A percentile compares a stretch with the other conserved stretches of the same genome.
Conservation (phyloP, 1,140 invertebrate genomes). For the Papilio polyxenes region DNA sequence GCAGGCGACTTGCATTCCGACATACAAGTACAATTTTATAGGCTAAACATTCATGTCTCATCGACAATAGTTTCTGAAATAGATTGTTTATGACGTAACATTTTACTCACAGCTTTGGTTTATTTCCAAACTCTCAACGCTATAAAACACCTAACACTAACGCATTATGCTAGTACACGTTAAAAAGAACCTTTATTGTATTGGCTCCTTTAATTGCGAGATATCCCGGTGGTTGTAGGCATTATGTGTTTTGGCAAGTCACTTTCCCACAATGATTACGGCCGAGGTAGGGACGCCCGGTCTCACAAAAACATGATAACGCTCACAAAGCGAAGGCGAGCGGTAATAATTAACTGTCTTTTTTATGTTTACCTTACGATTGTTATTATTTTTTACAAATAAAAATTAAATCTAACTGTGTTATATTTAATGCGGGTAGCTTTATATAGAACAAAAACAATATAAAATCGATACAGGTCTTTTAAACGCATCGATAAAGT, state of each 20-base stretch:
- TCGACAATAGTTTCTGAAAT: slow-evolving; percentile 35
- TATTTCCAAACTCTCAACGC: slow-evolving; percentile 21
- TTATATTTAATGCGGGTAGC: too few relatives aligned
- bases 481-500: slow-evolving; percentile 24
- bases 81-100: slow-evolving; percentile 35
- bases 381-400: not conserved
- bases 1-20: slow-evolving; percentile 48
- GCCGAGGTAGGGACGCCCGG: slow-evolving; percentile 48
- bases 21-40: slow-evolving; percentile 76
- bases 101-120: slow-evolving; percentile 6
- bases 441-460: not conserved
- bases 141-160: slow-evolving; percentile 26
- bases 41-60: slow-evolving; percentile 47
- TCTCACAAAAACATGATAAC: slow-evolving; percentile 55
- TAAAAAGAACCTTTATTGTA: slow-evolving; percentile 21
- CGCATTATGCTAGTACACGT: not conserved
- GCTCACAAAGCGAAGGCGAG: slow-evolving; percentile 44
- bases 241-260: slow-evolving; percentile 61
- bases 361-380: slow-evolving; percentile 38
- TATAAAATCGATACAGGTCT: not conserved
- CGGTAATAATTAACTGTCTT: slow-evolving; percentile 44
- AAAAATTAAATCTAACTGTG: slow-evolving; percentile 7
- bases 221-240: slow-evolving; percentile 19
- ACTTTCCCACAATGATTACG: slow-evolving; percentile 67
- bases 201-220: slow-evolving; percentile 33